Percentiles rank a stretch among this genome's conserved stretches.
Evolutionary conservation across 2,888 invertebrate genomes (phyloP).

Genomic region (Hirudinaria manillensis): DNA sequence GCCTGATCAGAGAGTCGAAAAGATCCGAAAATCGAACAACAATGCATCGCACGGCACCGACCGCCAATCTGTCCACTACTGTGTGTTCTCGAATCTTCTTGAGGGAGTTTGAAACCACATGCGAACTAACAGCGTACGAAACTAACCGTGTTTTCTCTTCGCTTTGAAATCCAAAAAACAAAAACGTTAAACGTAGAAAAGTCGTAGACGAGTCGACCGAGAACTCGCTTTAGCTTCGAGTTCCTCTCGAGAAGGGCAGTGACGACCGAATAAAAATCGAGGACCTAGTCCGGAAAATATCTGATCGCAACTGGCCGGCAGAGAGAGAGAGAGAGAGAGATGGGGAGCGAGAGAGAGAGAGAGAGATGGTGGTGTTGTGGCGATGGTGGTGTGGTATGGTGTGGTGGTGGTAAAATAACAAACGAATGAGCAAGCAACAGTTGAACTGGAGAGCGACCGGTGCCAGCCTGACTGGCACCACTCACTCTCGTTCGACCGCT

Average conservation of each 20-base stretch:
- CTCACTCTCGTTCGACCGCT: constrained; percentile 12
- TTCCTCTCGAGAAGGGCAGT: not conserved
- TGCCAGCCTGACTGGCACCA: constrained; percentile 32
- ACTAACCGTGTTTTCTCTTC: not conserved
- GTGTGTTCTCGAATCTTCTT: not conserved
- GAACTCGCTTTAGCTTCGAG: not conserved
- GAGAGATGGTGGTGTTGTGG: constrained; percentile 8
- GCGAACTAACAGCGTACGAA: too few species aligned
- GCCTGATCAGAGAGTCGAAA: not conserved
- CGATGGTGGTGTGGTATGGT: not conserved
- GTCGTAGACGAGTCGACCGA: not conserved
- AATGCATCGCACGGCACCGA: constrained; percentile 3
- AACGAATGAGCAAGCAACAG: constrained; percentile 22
- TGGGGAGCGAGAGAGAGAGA: not conserved
- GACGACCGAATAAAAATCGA: not conserved
- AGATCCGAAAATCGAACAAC: constrained; percentile 6
- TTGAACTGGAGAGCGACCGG: constrained; percentile 31
- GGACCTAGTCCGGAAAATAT: not conserved
- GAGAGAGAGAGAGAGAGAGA: constrained; percentile 7
- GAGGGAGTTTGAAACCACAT: too few species aligned
- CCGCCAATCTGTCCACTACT: not conserved
- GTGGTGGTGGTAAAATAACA: constrained; percentile 6
- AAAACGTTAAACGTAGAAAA: not conserved
- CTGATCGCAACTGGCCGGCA: constrained; percentile 3
- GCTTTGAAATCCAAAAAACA: not conserved